A percentile compares a stretch with the other conserved stretches of the same genome.
Evolutionary conservation across 1,140 invertebrate species (phyloP).

Genomic region (Leptoteleia sp.): DNA sequence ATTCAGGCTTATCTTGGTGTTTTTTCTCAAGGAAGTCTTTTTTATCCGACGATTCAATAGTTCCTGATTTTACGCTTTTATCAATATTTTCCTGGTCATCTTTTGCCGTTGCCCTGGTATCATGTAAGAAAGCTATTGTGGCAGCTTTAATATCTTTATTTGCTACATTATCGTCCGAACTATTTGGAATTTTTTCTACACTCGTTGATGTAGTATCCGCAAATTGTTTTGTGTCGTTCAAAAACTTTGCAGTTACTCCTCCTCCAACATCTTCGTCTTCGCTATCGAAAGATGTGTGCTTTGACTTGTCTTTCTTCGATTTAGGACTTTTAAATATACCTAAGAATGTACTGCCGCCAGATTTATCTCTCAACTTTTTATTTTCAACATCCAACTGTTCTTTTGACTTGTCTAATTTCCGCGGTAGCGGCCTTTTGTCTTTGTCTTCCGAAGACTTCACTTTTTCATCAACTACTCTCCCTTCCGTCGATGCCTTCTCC

Average conservation of each 20-base stretch:
- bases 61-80: slow-evolving; percentile 33
- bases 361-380: slow-evolving; percentile 77
- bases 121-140: slow-evolving; percentile 37
- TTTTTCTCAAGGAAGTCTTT: slow-evolving; percentile 21
- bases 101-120: slow-evolving; percentile 48
- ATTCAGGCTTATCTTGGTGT: slow-evolving; percentile 25
- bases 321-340: slow-evolving; percentile 78
- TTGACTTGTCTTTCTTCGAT: slow-evolving; percentile 73
- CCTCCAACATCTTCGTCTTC: slow-evolving; percentile 75
- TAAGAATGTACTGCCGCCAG: slow-evolving; percentile 72
- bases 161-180: slow-evolving; percentile 1
- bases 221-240: slow-evolving; percentile 68
- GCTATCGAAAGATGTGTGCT: slow-evolving; percentile 75
- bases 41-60: slow-evolving; percentile 4
- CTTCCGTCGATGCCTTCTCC: slow-evolving; percentile 70
- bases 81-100: slow-evolving; percentile 15
- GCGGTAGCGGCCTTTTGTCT: slow-evolving; percentile 50
- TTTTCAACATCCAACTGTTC: slow-evolving; percentile 71
- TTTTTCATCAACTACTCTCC: slow-evolving; percentile 75
- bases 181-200: not conserved
- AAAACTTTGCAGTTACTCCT: slow-evolving; percentile 65
- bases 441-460: slow-evolving; percentile 32
- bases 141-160: slow-evolving; percentile 22
- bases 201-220: slow-evolving; percentile 1
- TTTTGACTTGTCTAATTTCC: slow-evolving; percentile 58